Base-by-base conservation (phyloP, 2,797 vertebrate genomes). In the Sebastes matsubarae region DNA sequence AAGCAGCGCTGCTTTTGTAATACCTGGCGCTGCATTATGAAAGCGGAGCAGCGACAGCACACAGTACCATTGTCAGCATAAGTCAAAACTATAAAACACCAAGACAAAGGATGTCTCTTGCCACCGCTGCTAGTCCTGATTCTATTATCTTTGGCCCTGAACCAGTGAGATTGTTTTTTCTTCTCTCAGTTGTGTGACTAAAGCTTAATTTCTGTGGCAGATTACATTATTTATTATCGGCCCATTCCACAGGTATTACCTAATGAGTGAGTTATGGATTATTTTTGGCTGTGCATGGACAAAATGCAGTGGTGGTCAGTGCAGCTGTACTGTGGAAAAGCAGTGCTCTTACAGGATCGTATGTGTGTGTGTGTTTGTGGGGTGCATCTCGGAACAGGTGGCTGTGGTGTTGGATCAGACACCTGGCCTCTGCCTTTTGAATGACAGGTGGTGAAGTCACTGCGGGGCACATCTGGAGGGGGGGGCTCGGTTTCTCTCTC, bases 371-470 rank as follows among this genome's bases (percentile, higher is more conserved):
- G 58, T 55, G 27, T 58, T 71, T 70, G 74, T 68, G 67, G 29
- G 73, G 18, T 50, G 74, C 25, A 38, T 84, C 72, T 75, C 64
- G 64, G 83, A 82, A 77, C 91, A 93, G 93, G 91, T 93, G 90
- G 85, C 87, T 82, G 80, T 30, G 29, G 25, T 72, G 74, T 57
- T 3, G 67, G 81, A 89, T 82, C 87, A 89, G 82, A 87, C 90
- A 93, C 86, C 92, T 93, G 91, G 88, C 64, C 87, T 85, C 63
- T 6, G 72, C 86, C 84, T 90, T 88, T 90, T 91, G 90, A 93
- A 74, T 92, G 92, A 89, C 92, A 92, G 90, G 87, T 92, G 87
- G 83, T 89, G 81, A 84, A 87, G 91, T 93, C 89, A 89, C 84
- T 57, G 69, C 58, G 80, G 88, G 84, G 89, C 88, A 93, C 88